A percentile compares a stretch with the other conserved stretches of the same genome.
Conservation (phyloP, 2,888 invertebrate species). For the Chymomyza fuscimana region DNA sequence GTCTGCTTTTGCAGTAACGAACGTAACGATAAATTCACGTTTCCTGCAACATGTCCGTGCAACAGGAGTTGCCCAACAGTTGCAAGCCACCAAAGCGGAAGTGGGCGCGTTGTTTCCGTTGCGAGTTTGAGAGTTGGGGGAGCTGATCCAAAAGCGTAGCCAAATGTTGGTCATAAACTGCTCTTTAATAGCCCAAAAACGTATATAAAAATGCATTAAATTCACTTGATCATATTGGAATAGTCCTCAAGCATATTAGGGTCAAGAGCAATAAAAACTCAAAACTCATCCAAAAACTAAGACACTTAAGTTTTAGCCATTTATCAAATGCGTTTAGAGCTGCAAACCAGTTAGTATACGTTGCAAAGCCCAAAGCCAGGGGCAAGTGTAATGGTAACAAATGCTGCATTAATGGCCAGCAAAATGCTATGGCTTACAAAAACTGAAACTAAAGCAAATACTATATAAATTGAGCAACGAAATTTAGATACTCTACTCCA, state of each 20-base stretch:
- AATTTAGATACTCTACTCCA: not conserved
- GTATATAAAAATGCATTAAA: not conserved
- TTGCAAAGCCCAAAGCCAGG: conserved; percentile 64
- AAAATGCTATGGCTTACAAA: conserved; percentile 44
- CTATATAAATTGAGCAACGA: not conserved
- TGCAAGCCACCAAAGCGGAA: not conserved
- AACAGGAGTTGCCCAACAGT: conserved; percentile 16
- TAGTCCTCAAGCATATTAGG: conserved; percentile 54
- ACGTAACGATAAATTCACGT: conserved; percentile 24
- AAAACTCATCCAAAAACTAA: conserved; percentile 22
- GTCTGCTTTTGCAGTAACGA: not conserved
- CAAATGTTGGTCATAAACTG: not conserved
- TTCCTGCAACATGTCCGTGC: conserved; percentile 47
- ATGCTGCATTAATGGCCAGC: conserved; percentile 41
- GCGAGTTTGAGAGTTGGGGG: not conserved
- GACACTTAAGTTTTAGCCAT: conserved; percentile 33
- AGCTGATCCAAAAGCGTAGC: not conserved
- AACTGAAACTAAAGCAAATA: not conserved
- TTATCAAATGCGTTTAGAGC: conserved; percentile 53
- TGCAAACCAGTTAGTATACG: conserved; percentile 42
- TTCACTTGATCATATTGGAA: not conserved
- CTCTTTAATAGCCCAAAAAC: not conserved
- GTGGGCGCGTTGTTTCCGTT: not conserved
- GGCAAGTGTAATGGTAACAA: conserved; percentile 67
- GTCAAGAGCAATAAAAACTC: conserved; percentile 58